Conservation (phyloP, 2,113 vertebrate genomes). For the Xiphophorus hellerii region DNA sequence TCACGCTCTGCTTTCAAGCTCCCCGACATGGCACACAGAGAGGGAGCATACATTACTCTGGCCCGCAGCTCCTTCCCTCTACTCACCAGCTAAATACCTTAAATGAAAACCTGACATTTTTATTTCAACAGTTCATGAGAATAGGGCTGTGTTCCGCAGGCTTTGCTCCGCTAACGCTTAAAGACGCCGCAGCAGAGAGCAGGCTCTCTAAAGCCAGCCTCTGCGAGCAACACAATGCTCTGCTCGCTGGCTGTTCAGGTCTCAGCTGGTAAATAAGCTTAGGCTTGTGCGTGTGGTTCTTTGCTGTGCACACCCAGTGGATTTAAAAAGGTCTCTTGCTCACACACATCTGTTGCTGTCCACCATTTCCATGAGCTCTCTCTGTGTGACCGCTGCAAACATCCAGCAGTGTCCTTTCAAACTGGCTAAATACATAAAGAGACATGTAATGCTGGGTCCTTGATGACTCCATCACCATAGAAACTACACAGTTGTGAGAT, state of each 20-base stretch:
- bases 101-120: constrained; percentile 30
- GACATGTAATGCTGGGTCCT: constrained; percentile 23
- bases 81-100: constrained; percentile 4
- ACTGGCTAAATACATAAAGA: constrained; percentile 28
- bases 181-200: neutral
- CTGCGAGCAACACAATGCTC: constrained; percentile 23
- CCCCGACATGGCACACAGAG: constrained; percentile 29
- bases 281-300: constrained; percentile 38
- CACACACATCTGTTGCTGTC: constrained; percentile 46
- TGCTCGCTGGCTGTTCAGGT: constrained; percentile 29
- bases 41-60: constrained; percentile 28
- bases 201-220: constrained; percentile 5
- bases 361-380: constrained; percentile 42
- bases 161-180: constrained; percentile 40
- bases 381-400: constrained; percentile 16
- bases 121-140: constrained; percentile 22
- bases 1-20: constrained; percentile 24
- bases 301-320: constrained; percentile 20
- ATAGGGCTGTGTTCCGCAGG: constrained; percentile 9
- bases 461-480: constrained; percentile 39
- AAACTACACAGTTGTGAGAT: constrained; percentile 37
- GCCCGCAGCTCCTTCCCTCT: constrained; percentile 15
- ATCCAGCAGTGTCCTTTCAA: constrained; percentile 15
- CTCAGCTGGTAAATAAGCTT: constrained; percentile 48
- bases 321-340: constrained; percentile 13